Base-by-base conservation (phyloP, 2,888 invertebrate species). In the Buathra laborator region DNA sequence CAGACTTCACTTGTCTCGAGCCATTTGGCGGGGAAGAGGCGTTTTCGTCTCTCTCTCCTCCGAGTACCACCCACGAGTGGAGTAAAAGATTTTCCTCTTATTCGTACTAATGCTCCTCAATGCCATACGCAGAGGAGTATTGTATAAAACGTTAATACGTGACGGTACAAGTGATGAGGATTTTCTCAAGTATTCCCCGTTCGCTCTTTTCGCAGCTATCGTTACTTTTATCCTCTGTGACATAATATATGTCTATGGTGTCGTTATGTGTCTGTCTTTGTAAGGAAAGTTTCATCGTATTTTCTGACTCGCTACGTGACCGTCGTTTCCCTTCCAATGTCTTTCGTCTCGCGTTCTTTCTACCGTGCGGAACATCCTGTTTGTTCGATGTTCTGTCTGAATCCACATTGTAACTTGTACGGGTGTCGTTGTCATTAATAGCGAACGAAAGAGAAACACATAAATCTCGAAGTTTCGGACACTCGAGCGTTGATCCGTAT, bases 1-100 rank as follows among this genome's bases (percentile, higher is more conserved):
- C 67, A 78, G 81, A 81, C 77, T 81, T 78, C 78, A 78, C 81
- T 84, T 70, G 81, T 81, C 84, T 81, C 72, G 74, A 78, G 53
- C 74, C 84, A 84, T 81, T 78, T 74, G 77, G 59, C 68, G 53
- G 53, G 53, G 81, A 81, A 84, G 81, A 77, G 78, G 44, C 24
- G 59, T 56, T 64, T 71, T 37, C 7, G 78, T 48, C 48, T 68
- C 24, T 56, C 56, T 24, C 56, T 56, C 24, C 24, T 24, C 14
- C 37, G 24, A 81, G 67, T 68, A 81, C 59, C 56, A 46, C 59
- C 59, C 56, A 46, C 59, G 74, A 81, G 77, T 68, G 64, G 77
- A 70, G 53, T 74, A 74, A 81, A 84, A 78, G 81, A 81, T 84
- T 74, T 81, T 84, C 16, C 81, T 68, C 68, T 72, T 51, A 72